Base-by-base conservation (phyloP, 2,888 invertebrate genomes). In the Lumbricus terrestris region DNA sequence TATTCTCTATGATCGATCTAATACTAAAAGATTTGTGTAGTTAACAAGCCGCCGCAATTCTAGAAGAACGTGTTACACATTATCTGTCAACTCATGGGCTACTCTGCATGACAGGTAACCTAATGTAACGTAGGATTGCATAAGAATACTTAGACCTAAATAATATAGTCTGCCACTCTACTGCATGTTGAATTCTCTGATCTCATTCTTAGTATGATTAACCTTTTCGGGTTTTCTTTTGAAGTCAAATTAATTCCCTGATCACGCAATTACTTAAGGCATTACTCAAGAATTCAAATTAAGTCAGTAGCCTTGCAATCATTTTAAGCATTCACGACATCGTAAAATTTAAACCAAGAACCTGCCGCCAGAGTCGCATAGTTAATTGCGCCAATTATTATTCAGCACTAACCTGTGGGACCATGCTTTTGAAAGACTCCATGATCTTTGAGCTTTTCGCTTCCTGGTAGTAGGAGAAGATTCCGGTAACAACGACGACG, bases 401-500 rank as follows among this genome's bases (percentile, higher is more conserved):
- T 38, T 37, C 16, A 8, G 23, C 89, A 89, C 91, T 34, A 20
- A 92, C 92, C 92, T 92, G 96, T 90, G 98, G 98, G 94, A 98
- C 98, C 97, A 99, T 97, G 96, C 98, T 98, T 93, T 97, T 98
- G 96, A 99, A 99, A 90, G 98, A 98, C 96, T 99, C 98, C 98
- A 99, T 99, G 95, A 99, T 98, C 96, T 97, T 98, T 93, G 98
- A 98, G 95, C 98, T 98, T 96, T 99, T 99, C 96, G 98, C 98
- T 94, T 97, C 96, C 96, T 99, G 99, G 96, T 98, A 99, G 96
- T 99, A 99, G 93, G 99, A 99, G 97, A 99, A 99, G 95, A 98
- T 97, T 18, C 99, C 99, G 95, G 99, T 99, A 93, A 99, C 97
- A 95, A 99, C 97, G 94, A 99, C 99, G 95, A 99, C 98, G 95